Evolutionary conservation across 2,888 invertebrate genomes (phyloP).

Genomic region (Parthenolecanium corni): DNA sequence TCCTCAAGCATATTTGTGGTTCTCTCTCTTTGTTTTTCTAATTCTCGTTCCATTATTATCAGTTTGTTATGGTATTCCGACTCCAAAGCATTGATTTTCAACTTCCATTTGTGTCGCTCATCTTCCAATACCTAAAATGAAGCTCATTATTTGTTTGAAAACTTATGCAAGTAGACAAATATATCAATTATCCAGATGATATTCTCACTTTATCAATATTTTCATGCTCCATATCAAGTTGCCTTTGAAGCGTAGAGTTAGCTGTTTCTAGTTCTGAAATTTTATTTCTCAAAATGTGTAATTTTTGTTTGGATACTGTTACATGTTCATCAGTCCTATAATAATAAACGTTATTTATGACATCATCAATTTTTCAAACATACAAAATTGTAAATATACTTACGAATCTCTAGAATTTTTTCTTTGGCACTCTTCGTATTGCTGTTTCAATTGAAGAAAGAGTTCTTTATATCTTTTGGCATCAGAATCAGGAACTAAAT

Average conservation of each 20-base stretch:
- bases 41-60: constrained; percentile 53
- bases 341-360: background rate
- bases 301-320: constrained; percentile 3
- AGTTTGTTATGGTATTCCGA: constrained; percentile 45
- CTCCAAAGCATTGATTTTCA: constrained; percentile 37
- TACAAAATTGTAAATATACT: constrained; percentile 39
- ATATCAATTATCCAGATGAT: background rate
- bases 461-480: constrained; percentile 54
- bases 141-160: background rate
- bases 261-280: constrained; percentile 6
- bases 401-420: constrained; percentile 36
- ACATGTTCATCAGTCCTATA: constrained; percentile 1
- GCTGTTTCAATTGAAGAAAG: constrained; percentile 48
- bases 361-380: background rate
- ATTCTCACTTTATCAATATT: background rate
- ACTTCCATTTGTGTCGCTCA: constrained; percentile 32
- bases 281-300: constrained; percentile 1
- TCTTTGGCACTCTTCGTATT: constrained; percentile 55
- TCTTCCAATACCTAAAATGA: constrained; percentile 11
- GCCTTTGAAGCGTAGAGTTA: background rate
- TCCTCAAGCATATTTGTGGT: constrained; percentile 66
- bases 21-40: constrained; percentile 65
- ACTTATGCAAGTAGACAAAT: background rate
- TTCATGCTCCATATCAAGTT: constrained; percentile 8
- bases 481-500: constrained; percentile 34